These are phyloP conservation scores for Prostheceraeus crozeri DNA, from an alignment of 2,888 invertebrate genomes.

Conservation along the genomic window DNA sequence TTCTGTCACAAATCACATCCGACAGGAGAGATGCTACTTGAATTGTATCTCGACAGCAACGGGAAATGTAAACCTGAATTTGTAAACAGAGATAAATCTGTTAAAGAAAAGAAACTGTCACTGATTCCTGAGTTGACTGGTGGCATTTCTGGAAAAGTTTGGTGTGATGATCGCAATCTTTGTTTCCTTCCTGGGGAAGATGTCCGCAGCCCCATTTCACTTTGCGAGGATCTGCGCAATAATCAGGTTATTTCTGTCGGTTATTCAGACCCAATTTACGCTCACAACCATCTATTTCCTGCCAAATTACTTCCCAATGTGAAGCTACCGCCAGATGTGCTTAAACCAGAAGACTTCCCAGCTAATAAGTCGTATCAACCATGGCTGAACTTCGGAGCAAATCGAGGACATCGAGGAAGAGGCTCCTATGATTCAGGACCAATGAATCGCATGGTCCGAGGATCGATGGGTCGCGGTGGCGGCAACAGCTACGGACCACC, in stretches of 20 bases:
- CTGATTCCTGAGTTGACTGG: slow-evolving; percentile 62
- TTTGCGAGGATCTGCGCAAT: slow-evolving; percentile 13
- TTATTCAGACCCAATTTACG: slow-evolving; percentile 72
- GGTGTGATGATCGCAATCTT: slow-evolving; percentile 64
- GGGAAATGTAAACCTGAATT: too few species aligned
- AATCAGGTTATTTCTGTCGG: slow-evolving; percentile 31
- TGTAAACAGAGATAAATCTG: too few species aligned
- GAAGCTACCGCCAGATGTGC: slow-evolving; percentile 42
- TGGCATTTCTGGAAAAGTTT: slow-evolving; percentile 74
- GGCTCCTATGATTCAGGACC: slow-evolving; percentile 8
- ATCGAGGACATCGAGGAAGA: background rate
- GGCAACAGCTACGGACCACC: background rate
- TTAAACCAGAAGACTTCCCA: slow-evolving; percentile 1
- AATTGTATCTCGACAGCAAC: slow-evolving; percentile 63
- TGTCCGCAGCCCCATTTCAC: slow-evolving; percentile 44
- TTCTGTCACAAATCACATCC: slow-evolving; percentile 71
- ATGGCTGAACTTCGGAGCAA: background rate
- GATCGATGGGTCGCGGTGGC: background rate
- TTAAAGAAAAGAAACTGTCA: too few species aligned
- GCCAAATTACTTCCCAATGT: slow-evolving; percentile 63
- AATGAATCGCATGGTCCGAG: background rate
- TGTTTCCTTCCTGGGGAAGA: slow-evolving; percentile 58
- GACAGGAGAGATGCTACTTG: slow-evolving; percentile 66
- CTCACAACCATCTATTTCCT: slow-evolving; percentile 69
- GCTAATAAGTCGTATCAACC: background rate